Base-by-base conservation (phyloP, 2,797 vertebrate genomes). In the Brotula barbata region DNA sequence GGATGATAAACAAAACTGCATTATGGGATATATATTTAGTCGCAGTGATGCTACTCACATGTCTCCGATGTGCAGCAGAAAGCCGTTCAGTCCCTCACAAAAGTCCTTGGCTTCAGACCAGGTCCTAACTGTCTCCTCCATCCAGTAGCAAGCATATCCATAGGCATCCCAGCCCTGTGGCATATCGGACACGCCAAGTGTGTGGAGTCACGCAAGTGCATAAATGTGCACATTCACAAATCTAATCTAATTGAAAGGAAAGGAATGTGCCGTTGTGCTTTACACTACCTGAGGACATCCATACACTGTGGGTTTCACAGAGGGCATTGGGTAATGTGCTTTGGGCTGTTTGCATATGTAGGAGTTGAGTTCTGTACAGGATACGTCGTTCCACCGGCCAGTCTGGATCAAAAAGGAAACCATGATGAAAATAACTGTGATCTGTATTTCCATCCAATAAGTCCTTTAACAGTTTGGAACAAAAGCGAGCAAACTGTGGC, bases 141-240 rank as follows among this genome's bases (percentile, higher is more conserved):
- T 89, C 89, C 85, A 92, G 78, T 93, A 92, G 81, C 92, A 93
- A 12, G 85, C 56, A 63, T 90, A 92, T 7, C 74, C 88, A 6
- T 91, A 93, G 0, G 87, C 89, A 50, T 89, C 85, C 92, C 92
- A 93, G 44, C 89, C 92, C 92, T 93, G 71, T 42, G 11, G 34
- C 21, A 10, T 0, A n/a, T n/a, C n/a, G n/a, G n/a, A n/a, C n/a
- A n/a, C n/a, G n/a, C n/a, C n/a, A n/a, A n/a, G n/a, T n/a, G n/a
- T n/a, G n/a, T n/a, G n/a, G n/a, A n/a, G n/a, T n/a, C n/a, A n/a
- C n/a, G n/a, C n/a, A n/a, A n/a, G n/a, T n/a, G n/a, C n/a, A n/a
- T 14, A n/a, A 9, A 3, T 28, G 25, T 25, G 15, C n/a, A n/a
- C n/a, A n/a, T 23, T 47, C 19, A 20, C 10, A 31, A 21, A 11